Evolutionary conservation across 1,140 invertebrate species (phyloP).

Genomic region (Diachasmimorpha longicaudata): DNA sequence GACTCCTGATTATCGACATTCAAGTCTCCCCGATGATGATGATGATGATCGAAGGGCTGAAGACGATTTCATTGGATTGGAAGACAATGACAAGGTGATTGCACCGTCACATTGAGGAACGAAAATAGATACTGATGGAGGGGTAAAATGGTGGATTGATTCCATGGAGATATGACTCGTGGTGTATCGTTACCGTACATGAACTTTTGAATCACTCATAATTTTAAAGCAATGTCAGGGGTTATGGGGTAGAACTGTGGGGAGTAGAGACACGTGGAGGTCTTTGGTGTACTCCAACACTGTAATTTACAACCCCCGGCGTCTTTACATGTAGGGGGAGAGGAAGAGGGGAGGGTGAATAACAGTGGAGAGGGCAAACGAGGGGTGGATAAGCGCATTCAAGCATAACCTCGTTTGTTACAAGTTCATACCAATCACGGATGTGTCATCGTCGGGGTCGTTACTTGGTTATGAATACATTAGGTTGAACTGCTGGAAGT

Average conservation of each 20-base stretch:
- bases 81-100: neutral
- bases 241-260: neutral
- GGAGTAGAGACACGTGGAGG: neutral
- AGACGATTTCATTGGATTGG: neutral
- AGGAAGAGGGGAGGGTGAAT: too few relatives aligned
- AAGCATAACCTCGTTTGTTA: slow-evolving; percentile 6
- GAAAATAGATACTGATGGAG: neutral
- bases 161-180: neutral
- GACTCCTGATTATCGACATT: neutral
- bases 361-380: neutral
- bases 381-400: slow-evolving; percentile 1
- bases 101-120: neutral
- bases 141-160: neutral
- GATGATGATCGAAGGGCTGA: neutral
- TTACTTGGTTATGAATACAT: neutral
- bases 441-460: neutral
- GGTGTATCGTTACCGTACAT: neutral
- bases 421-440: neutral
- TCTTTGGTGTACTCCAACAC: neutral
- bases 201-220: slow-evolving; percentile 1
- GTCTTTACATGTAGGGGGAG: neutral
- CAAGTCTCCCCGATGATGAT: neutral
- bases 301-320: neutral
- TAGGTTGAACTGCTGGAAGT: neutral
- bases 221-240: slow-evolving; percentile 13